phyloP scores from a whole-genome alignment of 2,888 invertebrate species.

The Kryphioiulus occultus region DNA sequence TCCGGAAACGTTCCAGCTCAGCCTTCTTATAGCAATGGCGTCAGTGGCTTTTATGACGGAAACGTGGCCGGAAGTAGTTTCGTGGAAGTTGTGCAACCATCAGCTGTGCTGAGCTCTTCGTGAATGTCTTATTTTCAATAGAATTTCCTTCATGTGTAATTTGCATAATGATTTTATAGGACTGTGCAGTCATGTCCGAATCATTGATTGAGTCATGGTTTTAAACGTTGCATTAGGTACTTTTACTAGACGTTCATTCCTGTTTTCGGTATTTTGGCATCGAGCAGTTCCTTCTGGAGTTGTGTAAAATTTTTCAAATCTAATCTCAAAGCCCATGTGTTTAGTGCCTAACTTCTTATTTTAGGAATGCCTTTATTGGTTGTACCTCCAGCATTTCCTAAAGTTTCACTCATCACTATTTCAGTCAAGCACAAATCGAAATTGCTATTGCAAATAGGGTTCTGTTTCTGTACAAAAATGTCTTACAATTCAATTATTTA shows the following conservation, averaged over 20 bases:
- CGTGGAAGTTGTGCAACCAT: slow-evolving; percentile 42
- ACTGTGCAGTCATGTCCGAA: neutral
- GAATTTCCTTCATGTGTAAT: neutral
- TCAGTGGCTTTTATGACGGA: slow-evolving; percentile 50
- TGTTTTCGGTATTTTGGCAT: neutral
- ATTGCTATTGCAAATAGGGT: neutral
- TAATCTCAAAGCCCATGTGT: neutral
- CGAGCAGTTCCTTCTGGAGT: neutral
- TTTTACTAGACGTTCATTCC: neutral
- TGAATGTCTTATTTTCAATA: neutral
- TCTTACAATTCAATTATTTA: slow-evolving; percentile 22
- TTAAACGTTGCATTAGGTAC: neutral
- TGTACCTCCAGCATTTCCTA: neutral
- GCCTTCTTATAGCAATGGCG: slow-evolving; percentile 50
- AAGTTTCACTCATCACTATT: neutral
- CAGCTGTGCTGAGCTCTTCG: neutral
- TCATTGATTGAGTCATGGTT: neutral
- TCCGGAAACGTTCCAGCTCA: neutral
- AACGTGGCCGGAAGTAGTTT: slow-evolving; percentile 32
- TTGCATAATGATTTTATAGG: neutral
- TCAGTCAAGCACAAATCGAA: neutral
- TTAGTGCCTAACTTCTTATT: neutral
- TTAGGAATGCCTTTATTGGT: neutral
- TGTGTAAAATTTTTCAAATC: neutral
- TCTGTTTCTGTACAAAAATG: slow-evolving; percentile 5